Percentiles rank a stretch among this genome's conserved stretches.
Conservation (phyloP, 2,113 vertebrate species). For the Astur gentilis region DNA sequence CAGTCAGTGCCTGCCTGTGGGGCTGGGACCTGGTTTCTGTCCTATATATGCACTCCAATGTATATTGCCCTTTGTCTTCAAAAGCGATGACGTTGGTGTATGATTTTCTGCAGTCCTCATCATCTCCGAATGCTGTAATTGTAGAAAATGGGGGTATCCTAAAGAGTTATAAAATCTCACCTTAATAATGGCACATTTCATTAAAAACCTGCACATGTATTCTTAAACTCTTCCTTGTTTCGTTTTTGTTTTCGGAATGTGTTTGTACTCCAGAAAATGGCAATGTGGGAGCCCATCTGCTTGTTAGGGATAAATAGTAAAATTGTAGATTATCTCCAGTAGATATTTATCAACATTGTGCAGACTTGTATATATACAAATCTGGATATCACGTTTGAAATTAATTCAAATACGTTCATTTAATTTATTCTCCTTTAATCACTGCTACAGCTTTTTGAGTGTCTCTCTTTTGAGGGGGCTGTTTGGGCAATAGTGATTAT, state of each 20-base stretch:
- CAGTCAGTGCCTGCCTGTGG: background rate
- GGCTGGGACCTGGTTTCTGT: background rate
- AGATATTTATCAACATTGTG: constrained; percentile 16
- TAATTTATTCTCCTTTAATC: background rate
- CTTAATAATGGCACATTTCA: background rate
- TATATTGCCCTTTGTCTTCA: background rate
- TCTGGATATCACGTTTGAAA: background rate
- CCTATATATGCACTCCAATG: no score
- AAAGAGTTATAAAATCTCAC: background rate
- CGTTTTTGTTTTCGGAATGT: background rate
- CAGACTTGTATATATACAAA: background rate
- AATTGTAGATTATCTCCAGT: background rate
- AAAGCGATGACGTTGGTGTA: background rate
- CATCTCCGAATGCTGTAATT: background rate
- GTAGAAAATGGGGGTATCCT: background rate
- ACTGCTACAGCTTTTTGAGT: background rate
- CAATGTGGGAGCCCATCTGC: constrained; percentile 39
- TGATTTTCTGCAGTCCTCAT: background rate
- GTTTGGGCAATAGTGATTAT: background rate
- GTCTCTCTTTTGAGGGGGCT: background rate
- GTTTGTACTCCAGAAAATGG: constrained; percentile 8
- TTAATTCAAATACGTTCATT: background rate
- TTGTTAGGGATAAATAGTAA: constrained; percentile 28
- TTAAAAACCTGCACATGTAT: background rate
- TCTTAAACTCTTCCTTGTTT: background rate